These are phyloP conservation scores for Hypolimnas misippus DNA, from an alignment of 2,888 invertebrate species.

Conservation along the genomic window DNA sequence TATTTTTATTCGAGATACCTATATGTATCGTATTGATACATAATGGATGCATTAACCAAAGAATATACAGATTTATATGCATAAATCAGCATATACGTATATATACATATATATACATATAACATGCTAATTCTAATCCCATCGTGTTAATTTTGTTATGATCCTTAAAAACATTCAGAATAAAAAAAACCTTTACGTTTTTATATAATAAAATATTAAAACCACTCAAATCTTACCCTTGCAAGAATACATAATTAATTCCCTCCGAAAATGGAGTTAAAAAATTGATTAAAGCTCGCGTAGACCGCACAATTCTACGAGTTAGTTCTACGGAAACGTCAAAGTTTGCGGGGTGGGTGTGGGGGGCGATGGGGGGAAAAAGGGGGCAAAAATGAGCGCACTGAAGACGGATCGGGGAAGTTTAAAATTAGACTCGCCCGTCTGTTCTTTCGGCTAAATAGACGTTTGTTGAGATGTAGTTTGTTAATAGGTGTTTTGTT, in stretches of 20 bases:
- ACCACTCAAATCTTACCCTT: conserved; percentile 7
- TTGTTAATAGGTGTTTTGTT: neutral
- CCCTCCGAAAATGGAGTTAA: conserved; percentile 68
- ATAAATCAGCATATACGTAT: neutral
- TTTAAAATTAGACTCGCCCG: conserved; percentile 61
- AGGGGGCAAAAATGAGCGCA: conserved; percentile 61
- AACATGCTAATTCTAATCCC: neutral
- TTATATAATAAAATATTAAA: neutral
- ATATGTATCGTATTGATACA: too few relatives aligned
- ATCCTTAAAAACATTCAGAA: neutral
- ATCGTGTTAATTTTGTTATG: neutral
- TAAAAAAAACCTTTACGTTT: neutral
- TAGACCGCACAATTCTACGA: conserved; percentile 59
- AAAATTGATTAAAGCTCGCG: conserved; percentile 75
- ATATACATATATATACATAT: neutral
- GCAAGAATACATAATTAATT: conserved; percentile 48
- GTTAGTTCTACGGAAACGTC: conserved; percentile 60
- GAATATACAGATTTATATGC: too few relatives aligned
- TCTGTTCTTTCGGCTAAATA: conserved; percentile 45
- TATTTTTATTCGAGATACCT: too few relatives aligned
- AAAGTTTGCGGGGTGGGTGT: conserved; percentile 47
- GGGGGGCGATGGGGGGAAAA: conserved; percentile 43
- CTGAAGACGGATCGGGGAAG: conserved; percentile 64
- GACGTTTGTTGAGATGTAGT: conserved; percentile 22
- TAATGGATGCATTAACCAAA: too few relatives aligned